Conservation (phyloP, 2,797 vertebrate genomes). For the Molothrus aeneus region DNA sequence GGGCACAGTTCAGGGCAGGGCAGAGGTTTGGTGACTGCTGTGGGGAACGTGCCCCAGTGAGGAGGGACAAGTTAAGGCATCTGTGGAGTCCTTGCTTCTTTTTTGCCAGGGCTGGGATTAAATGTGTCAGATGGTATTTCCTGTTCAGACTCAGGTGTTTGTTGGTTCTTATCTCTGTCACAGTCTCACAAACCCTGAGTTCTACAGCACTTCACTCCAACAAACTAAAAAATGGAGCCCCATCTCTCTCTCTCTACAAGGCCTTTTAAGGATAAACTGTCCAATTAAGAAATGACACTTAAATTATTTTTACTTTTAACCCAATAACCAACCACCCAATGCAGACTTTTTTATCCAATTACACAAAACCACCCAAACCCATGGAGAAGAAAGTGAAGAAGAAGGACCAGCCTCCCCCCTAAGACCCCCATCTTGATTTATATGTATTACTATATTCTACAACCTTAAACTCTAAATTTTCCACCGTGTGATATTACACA, state of each 20-base stretch:
- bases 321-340: background rate
- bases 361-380: background rate
- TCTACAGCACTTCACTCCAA: background rate
- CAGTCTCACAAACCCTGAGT: background rate
- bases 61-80: background rate
- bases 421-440: background rate
- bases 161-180: background rate
- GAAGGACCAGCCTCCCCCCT: rapidly evolving
- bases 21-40: background rate
- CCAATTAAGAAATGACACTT: background rate
- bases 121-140: background rate
- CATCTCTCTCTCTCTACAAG: background rate
- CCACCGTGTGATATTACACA: rapidly evolving
- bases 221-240: background rate
- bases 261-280: background rate
- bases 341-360: background rate
- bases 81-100: background rate
- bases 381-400: background rate
- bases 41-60: background rate
- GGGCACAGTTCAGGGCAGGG: background rate
- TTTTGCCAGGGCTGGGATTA: background rate
- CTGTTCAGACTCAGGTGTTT: background rate
- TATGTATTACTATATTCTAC: background rate
- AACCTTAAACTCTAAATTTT: background rate
- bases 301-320: background rate